Base-by-base conservation (phyloP, 2,888 invertebrate genomes). In the Sarcophaga rosellei region DNA sequence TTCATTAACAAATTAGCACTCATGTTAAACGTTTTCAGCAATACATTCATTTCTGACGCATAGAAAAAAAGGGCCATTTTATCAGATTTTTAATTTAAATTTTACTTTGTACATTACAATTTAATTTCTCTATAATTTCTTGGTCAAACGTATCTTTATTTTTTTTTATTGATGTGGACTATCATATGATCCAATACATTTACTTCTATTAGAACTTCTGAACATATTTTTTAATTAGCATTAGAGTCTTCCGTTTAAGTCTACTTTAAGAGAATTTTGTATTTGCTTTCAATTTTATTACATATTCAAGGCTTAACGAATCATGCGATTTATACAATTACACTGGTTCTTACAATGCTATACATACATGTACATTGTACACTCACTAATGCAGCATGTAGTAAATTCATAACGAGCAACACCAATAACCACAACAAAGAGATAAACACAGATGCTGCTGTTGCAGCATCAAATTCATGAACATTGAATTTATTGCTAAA, bases 1-100 rank as follows among this genome's bases (percentile, higher is more conserved):
- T 62, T 84, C 84, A 81, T 86, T 86, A 86, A 75, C 84, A 86
- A 84, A 84, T 86, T 86, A 86, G 81, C 86, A 86, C 86, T 86
- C 65, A 62, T 84, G 86, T 81, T 78, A 68, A 81, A 77, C 72
- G 45, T 86, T 81, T 74, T 84, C 65, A 77, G 68, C n/a, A 62
- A 63, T 21, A 63, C 63, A 21, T 57, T 21, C 3, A 17, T 69
- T 53, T 47, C 15, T 47, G 11, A 11, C 12, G 4, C 47, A 11
- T 35, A 6, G 35, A 35, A 35, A 35, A 35, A 25, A 23, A 35
- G 2, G 10, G 8, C 8, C 35, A 35, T 35, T 35, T 10, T 35
- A 8, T 35, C 10, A 35, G 35, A 8, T 1, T 35, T 35, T 35
- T 35, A 35, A 35, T 35, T 35, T 35, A 35, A 35, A 35, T 35